Base-by-base conservation (phyloP, 1,140 invertebrate genomes). In the Spodoptera litura region DNA sequence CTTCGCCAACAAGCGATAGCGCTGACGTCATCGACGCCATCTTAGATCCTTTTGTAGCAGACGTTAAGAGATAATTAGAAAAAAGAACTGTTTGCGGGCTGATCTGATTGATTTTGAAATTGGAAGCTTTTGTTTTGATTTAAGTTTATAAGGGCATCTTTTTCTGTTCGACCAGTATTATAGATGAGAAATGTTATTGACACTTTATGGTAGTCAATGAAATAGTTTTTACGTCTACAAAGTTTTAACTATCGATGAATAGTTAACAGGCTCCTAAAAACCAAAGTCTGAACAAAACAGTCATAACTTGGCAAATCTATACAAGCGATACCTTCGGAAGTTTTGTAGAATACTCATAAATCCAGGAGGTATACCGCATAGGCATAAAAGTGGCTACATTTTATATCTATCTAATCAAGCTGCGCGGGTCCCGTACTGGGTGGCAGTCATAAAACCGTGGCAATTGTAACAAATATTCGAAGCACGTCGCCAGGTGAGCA, bases 1-100 rank as follows among this genome's bases (percentile, higher is more conserved):
- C 74, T 77, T 77, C 74, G 52, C 61, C 61, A 77, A 77, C 74
- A 66, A 77, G 51, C 62, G 74, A 77, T 77, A 77, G 62, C 74
- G 74, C 31, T 68, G 74, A 77, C 74, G 74, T 77, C 74, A 77
- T 62, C 10, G 74, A 31, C 51, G 74, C 74, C 74, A 77, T 77
- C 61, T 77, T 76, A 51, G 74, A 76, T 77, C 35, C 62, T 77
- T 77, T 66, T 66, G 74, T 77, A 58, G 64, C 51, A 66, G 53
- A 77, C 62, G 62, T 56, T 52, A 52, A 44, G 51, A 68, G 74
- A 68, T 77, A 77, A 77, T 66, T 55, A 56, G 51, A 77, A 62
- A 77, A 77, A 71, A 56, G 62, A 56, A 31, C 52, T 55, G 68
- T 71, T 71, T 55, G 51, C 38, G 53, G 2, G n/a, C 53, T 71